Evolutionary conservation across 1,140 invertebrate species (phyloP).

Genomic region (Drosophila saltans): DNA sequence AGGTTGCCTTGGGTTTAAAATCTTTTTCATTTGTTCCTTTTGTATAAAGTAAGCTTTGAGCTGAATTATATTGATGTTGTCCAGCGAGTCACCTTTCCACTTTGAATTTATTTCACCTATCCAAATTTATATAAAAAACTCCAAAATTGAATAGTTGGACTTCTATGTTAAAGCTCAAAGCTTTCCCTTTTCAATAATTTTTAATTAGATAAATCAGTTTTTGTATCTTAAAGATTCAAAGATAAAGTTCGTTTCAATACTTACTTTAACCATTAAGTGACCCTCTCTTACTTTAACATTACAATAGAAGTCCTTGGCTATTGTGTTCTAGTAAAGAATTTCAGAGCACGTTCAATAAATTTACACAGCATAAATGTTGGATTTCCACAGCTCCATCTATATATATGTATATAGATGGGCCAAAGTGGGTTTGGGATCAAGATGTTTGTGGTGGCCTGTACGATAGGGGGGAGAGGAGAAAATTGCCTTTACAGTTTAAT

Average conservation of each 20-base stretch:
- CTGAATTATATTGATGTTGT: too few species aligned
- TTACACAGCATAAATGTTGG: conserved; percentile 36
- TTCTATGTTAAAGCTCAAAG: too few species aligned
- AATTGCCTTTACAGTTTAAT: conserved; percentile 48
- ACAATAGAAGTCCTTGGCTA: conserved; percentile 52
- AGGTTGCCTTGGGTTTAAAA: too few species aligned
- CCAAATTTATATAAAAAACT: too few species aligned
- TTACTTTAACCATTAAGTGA: background rate
- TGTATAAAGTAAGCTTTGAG: too few species aligned
- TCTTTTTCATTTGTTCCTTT: too few species aligned
- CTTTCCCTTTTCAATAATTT: too few species aligned
- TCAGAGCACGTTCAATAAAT: conserved; percentile 41
- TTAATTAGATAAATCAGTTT: too few species aligned
- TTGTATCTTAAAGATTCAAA: background rate
- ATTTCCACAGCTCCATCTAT: conserved; percentile 1
- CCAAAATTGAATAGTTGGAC: too few species aligned
- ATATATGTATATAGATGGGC: background rate
- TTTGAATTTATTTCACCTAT: too few species aligned
- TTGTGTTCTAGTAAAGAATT: conserved; percentile 44
- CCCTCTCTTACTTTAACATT: conserved; percentile 51
- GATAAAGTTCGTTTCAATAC: conserved; percentile 17
- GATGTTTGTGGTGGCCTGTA: background rate
- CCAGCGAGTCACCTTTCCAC: too few species aligned
- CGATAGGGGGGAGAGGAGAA: background rate
- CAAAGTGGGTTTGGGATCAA: conserved; percentile 9